phyloP scores from a whole-genome alignment of 2,797 vertebrate genomes.

The Aulostomus chinensis region DNA sequence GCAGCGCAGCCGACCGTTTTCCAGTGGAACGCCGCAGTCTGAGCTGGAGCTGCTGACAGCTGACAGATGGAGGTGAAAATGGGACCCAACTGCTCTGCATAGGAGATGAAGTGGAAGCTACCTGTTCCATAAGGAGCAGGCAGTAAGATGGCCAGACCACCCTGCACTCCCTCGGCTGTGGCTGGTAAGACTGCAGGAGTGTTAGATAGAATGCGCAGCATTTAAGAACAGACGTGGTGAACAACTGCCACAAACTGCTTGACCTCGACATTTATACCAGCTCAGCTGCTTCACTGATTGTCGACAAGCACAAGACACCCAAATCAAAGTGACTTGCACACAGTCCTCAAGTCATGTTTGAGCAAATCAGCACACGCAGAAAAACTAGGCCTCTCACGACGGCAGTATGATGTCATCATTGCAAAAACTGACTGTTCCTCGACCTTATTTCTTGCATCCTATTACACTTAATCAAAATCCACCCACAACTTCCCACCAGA shows the following conservation, averaged over 20 bases:
- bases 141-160: background rate
- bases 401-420: too few relatives aligned
- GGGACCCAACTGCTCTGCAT: slow-evolving; percentile 26
- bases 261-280: too few relatives aligned
- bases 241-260: background rate
- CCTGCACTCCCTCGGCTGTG: background rate
- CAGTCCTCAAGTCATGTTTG: too few relatives aligned
- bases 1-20: slow-evolving; percentile 22
- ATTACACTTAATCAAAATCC: too few relatives aligned
- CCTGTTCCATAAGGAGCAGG: slow-evolving; percentile 4
- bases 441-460: too few relatives aligned
- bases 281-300: too few relatives aligned
- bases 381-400: too few relatives aligned
- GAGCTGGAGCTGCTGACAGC: slow-evolving; percentile 33
- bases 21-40: slow-evolving; percentile 5
- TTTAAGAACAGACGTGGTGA: slow-evolving; percentile 13
- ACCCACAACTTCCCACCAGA: too few relatives aligned
- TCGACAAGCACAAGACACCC: too few relatives aligned
- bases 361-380: too few relatives aligned
- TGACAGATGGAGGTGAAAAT: slow-evolving; percentile 48
- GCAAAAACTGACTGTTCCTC: too few relatives aligned
- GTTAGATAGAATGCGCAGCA: slow-evolving; percentile 10
- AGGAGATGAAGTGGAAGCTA: slow-evolving; percentile 13
- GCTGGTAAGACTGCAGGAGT: background rate
- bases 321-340: too few relatives aligned